These are phyloP conservation scores for Drosophila repleta DNA, from an alignment of 1,140 invertebrate genomes.

Conservation along the genomic window DNA sequence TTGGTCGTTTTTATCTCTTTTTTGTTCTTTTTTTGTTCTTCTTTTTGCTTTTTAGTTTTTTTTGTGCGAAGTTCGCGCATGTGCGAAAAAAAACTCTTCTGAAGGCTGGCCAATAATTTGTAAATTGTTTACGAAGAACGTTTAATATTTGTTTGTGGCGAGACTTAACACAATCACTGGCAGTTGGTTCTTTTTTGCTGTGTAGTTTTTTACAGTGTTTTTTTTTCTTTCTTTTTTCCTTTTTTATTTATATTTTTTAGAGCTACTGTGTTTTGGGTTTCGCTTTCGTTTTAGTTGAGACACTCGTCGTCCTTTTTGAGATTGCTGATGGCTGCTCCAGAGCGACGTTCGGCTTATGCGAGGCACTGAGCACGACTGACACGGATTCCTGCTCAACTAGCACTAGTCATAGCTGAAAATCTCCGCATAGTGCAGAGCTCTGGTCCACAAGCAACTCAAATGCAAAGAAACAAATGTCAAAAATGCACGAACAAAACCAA, in stretches of 20 bases:
- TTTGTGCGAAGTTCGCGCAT: constrained; percentile 74
- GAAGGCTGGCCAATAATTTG: constrained; percentile 19
- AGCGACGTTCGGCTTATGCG: constrained; percentile 65
- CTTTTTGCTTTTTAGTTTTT: constrained; percentile 65
- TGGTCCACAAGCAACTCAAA: constrained; percentile 60
- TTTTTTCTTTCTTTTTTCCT: constrained; percentile 9
- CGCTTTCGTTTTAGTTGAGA: constrained; percentile 44
- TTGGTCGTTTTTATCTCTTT: constrained; percentile 71
- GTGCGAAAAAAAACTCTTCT: constrained; percentile 56
- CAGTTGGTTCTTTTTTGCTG: constrained; percentile 27
- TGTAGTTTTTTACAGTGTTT: constrained; percentile 37
- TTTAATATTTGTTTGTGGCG: constrained; percentile 12
- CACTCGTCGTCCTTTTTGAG: constrained; percentile 42
- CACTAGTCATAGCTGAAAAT: constrained; percentile 75
- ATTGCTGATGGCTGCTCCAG: constrained; percentile 33
- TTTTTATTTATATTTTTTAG: constrained; percentile 6
- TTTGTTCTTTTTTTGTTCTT: constrained; percentile 57
- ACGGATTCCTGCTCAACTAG: constrained; percentile 59
- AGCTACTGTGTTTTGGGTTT: constrained; percentile 51
- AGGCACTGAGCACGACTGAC: constrained; percentile 81
- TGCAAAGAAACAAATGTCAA: constrained; percentile 77
- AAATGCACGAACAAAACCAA: constrained; percentile 66
- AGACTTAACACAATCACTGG: constrained; percentile 48
- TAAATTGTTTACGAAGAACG: constrained; percentile 12
- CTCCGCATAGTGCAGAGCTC: constrained; percentile 57